These are phyloP conservation scores for Emydura subglobosa DNA, from an alignment of 2,113 vertebrate genomes.

Conservation along the genomic window DNA sequence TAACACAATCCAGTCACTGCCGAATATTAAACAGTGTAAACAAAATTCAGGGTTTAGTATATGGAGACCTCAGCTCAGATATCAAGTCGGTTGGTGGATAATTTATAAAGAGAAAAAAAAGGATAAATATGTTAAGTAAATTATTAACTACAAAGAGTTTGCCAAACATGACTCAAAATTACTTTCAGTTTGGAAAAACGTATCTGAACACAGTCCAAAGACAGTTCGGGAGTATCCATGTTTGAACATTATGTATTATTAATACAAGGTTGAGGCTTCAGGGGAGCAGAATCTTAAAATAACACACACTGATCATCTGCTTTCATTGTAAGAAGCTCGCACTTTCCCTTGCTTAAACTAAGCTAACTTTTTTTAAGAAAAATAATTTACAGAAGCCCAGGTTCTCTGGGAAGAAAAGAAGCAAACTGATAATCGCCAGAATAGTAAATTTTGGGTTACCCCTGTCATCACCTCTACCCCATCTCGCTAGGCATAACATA, in stretches of 20 bases:
- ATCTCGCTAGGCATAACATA: not conserved
- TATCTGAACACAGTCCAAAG: not conserved
- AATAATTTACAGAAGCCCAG: not conserved
- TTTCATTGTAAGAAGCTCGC: not conserved
- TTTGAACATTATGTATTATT: not conserved
- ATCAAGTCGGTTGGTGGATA: not conserved
- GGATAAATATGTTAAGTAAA: not conserved
- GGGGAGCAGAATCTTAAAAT: not conserved
- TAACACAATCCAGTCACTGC: not conserved
- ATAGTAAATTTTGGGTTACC: not conserved
- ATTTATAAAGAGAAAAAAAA: not conserved
- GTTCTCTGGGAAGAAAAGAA: not conserved
- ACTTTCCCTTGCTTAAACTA: not conserved
- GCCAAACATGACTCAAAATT: not conserved
- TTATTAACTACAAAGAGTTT: not conserved
- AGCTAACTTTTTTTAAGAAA: not conserved
- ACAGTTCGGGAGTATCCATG: not conserved
- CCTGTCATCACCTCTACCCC: not conserved
- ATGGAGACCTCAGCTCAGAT: not conserved
- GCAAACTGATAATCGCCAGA: not conserved
- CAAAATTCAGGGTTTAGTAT: not conserved
- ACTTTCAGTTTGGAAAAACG: not conserved
- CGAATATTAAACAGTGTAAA: not conserved
- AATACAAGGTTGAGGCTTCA: not conserved
- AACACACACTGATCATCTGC: not conserved